Evolutionary conservation across 2,888 invertebrate species (phyloP), one percentile per base, ranked within the genome.

Genomic region (Hetaerina titia): DNA sequence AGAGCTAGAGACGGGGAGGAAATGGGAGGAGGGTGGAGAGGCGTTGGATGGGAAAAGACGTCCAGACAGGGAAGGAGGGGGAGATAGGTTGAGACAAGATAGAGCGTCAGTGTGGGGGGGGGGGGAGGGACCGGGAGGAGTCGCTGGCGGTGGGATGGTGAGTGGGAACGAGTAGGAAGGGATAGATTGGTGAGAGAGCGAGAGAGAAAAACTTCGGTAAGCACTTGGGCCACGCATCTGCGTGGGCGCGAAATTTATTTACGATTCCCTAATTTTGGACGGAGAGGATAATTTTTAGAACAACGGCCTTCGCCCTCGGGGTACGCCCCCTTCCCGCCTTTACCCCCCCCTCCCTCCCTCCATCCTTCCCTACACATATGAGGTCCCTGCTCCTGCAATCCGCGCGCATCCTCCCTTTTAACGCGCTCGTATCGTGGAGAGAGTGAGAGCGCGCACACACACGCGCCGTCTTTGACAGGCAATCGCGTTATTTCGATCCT

Each of bases 211-310:
- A 11, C n/a, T 19, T 19, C 19, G 69, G 31, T 45, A 45, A n/a
- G n/a, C 58, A 58, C 89, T 89, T n/a, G 58, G 22, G 6, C 58
- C 58, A n/a, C 57, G 58, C 89, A 22, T n/a, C 13, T 9, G 58
- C 89, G 89, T 22, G 89, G 89, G 89, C 56, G 58, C 57, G 57
- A 89, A 89, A 89, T 58, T 56, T 89, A 89, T 89, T 89, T 89
- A 89, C 57, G 89, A 89, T 89, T 58, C 89, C 56, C 89, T 89
- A 89, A 89, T 89, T 89, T 89, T 89, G 89, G 89, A 89, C 89
- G 89, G 89, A 45, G 56, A 45, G 58, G 89, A 57, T 89, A 89
- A 89, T 89, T 89, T 89, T 89, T 89, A 57, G 89, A 58, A 89
- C 57, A 89, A 58, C 89, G 89, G 89, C 89, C 89, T 89, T 89